Conservation (phyloP, 2,888 invertebrate genomes). For the Pollenia amentaria region DNA sequence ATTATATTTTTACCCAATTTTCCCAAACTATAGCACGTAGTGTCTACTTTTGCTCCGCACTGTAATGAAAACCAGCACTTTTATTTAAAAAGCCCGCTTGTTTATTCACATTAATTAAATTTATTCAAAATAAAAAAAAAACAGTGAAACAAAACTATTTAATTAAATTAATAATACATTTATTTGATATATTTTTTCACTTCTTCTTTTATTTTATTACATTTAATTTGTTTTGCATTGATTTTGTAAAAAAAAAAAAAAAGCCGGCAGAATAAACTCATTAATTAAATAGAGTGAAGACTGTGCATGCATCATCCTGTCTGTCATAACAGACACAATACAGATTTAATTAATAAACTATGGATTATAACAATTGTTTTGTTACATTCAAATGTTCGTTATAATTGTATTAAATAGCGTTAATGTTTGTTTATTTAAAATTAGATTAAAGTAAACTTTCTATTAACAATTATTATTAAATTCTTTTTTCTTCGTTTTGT, state of each 20-base stretch:
- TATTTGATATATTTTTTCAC: background rate
- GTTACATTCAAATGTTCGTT: background rate
- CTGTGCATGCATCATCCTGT: conserved; percentile 21
- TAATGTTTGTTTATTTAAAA: conserved; percentile 19
- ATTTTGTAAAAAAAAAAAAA: conserved; percentile 11
- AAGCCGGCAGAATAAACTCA: conserved; percentile 56
- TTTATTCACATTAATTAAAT: conserved; percentile 47
- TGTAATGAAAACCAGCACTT: background rate
- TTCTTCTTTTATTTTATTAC: background rate
- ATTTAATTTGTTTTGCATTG: conserved; percentile 5
- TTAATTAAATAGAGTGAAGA: conserved; percentile 61
- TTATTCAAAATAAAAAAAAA: conserved; percentile 15
- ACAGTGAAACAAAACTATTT: conserved; percentile 15
- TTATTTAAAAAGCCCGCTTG: background rate
- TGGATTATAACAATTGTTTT: background rate
- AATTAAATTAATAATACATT: conserved; percentile 58
- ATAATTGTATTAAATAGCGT: conserved; percentile 23
- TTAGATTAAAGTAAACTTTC: conserved; percentile 18
- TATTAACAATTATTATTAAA: background rate
- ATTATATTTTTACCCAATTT: too few relatives aligned
- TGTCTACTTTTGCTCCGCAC: background rate
- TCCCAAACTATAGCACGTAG: too few relatives aligned
- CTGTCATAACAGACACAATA: background rate
- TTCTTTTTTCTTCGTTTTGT: background rate
- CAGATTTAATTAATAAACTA: conserved; percentile 31